phyloP scores from a whole-genome alignment of 2,888 invertebrate species.

The Trichogramma dendrolimi region DNA sequence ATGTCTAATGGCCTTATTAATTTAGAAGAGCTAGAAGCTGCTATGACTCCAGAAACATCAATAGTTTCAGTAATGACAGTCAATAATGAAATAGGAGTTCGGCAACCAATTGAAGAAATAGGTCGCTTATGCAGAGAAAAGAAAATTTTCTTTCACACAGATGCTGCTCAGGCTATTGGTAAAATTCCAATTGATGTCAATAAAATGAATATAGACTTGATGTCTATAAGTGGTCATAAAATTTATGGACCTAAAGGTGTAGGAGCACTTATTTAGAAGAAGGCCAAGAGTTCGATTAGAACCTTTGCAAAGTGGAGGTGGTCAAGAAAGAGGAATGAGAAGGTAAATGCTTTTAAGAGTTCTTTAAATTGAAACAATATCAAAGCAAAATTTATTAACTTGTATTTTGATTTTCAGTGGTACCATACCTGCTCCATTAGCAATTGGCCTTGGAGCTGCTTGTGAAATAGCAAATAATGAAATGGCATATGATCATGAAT shows the following conservation, averaged over 20 bases:
- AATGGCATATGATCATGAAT: constrained; percentile 84
- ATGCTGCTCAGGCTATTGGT: constrained; percentile 98
- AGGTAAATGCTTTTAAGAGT: constrained; percentile 22
- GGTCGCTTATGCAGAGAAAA: constrained; percentile 75
- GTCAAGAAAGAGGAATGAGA: constrained; percentile 95
- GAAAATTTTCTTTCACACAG: constrained; percentile 96
- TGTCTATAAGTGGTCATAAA: constrained; percentile 99
- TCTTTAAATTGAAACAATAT: background rate
- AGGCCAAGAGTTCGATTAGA: constrained; percentile 94
- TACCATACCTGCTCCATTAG: constrained; percentile 91
- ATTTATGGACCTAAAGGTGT: constrained; percentile 93
- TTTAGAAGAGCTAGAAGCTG: constrained; percentile 72
- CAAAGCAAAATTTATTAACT: background rate
- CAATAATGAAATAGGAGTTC: constrained; percentile 98
- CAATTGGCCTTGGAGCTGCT: constrained; percentile 82
- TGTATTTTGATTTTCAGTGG: constrained; percentile 64
- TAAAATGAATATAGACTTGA: constrained; percentile 89
- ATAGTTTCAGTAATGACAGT: constrained; percentile 95
- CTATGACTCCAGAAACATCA: constrained; percentile 84
- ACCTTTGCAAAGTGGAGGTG: constrained; percentile 95
- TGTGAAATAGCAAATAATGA: constrained; percentile 76
- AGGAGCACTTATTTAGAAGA: constrained; percentile 92
- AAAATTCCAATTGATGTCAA: constrained; percentile 94
- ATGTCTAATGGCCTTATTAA: constrained; percentile 78
- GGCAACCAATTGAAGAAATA: constrained; percentile 88